Conservation (phyloP, 2,797 vertebrate genomes). For the Tokudaia muenninki region DNA sequence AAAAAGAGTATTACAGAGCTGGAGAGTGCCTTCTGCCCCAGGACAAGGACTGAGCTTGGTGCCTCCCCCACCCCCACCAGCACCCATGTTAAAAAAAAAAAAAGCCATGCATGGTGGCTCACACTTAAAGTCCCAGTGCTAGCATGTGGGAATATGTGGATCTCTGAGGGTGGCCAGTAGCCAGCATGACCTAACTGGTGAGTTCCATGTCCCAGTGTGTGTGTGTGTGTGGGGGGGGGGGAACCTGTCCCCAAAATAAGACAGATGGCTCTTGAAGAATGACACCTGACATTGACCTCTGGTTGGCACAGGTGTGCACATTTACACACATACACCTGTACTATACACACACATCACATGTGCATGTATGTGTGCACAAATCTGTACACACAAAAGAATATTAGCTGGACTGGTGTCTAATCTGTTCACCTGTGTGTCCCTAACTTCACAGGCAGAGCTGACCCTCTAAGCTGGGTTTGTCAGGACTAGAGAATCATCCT, state of each 20-base stretch:
- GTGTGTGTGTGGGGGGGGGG: too few species aligned
- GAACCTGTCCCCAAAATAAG: neutral
- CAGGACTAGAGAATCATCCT: neutral
- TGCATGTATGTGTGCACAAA: neutral
- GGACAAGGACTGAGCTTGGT: neutral
- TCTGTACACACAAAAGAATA: neutral
- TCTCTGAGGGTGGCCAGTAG: neutral
- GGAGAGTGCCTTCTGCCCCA: neutral
- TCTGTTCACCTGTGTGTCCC: neutral
- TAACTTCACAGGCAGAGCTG: neutral
- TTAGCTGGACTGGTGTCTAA: neutral
- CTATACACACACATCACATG: neutral
- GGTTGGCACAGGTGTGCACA: neutral
- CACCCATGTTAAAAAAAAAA: neutral
- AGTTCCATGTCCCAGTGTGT: neutral
- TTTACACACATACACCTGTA: neutral
- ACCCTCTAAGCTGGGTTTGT: neutral
- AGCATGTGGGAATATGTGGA: neutral
- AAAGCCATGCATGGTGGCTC: neutral
- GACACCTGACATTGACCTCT: neutral
- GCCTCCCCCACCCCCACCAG: neutral
- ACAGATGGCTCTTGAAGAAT: neutral
- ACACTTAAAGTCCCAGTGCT: neutral
- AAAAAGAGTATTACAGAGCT: neutral
- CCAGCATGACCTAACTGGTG: neutral